Base-by-base conservation (phyloP, 2,113 vertebrate species). In the Sturnus vulgaris region DNA sequence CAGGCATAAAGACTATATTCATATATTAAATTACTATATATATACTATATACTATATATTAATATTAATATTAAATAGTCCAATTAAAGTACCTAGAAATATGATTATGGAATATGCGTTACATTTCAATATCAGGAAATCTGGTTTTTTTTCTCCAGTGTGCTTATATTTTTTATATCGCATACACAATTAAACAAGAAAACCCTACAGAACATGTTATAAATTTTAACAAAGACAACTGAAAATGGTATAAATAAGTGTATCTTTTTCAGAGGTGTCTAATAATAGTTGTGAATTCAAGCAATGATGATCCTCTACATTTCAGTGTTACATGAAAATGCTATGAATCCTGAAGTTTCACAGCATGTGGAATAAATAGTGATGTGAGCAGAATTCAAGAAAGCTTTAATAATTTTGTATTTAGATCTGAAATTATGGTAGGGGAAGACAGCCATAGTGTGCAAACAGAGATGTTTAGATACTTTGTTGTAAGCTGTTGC, bases 221-320 rank as follows among this genome's bases (percentile, higher is more conserved):
- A 1, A 71, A 47, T 95, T 91, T 88, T 96, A 95, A 92, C 60
- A 9, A 78, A 93, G 84, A 65, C 47, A 86, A 49, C 60, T 79
- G 88, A 40, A 87, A 78, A 68, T 33, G 39, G 4, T 95, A 44
- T 82, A 82, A 90, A 94, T 10, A 82, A 88, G 47, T 56, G 10
- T 89, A 25, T 95, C 57, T 95, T 90, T 92, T 95, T 92, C 82
- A 59, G 50, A 88, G 23, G 18, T 59, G 25, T 52, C 33, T 72
- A 81, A 39, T 91, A 92, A 86, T 49, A 76, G 92, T 82, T 93
- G 73, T 95, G 83, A 97, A 82, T 89, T 96, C 66, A 97, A 88
- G 68, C 93, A 91, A 69, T 94, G 95, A 71, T 93, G 91, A 76
- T 95, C 57, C 80, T 96, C 47, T 8, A 5, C 73, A 14, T 87